These are phyloP conservation scores for Hippopotamyrus pictus DNA, from an alignment of 2,797 vertebrate species.

Conservation along the genomic window DNA sequence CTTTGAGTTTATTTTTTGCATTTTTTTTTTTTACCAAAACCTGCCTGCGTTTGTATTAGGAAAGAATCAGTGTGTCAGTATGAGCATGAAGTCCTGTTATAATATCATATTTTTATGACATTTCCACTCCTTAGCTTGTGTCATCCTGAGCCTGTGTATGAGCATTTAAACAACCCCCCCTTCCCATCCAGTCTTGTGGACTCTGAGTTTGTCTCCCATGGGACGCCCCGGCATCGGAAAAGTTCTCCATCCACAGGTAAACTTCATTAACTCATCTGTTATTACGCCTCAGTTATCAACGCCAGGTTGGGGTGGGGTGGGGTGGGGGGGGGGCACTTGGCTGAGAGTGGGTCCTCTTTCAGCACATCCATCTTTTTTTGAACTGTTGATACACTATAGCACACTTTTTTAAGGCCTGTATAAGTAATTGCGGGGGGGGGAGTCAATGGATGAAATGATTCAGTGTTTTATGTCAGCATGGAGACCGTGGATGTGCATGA, in stretches of 20 bases:
- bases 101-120: background rate
- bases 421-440: slow-evolving; percentile 23
- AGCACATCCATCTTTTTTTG: slow-evolving; percentile 29
- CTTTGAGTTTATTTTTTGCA: background rate
- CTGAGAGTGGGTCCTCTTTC: slow-evolving; percentile 35
- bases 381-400: slow-evolving; percentile 25
- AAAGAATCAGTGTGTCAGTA: background rate
- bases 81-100: background rate
- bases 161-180: background rate
- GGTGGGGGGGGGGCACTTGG: slow-evolving; percentile 34
- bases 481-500: background rate
- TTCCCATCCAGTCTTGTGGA: background rate
- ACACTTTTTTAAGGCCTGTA: slow-evolving; percentile 30
- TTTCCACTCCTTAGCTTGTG: background rate
- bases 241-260: background rate
- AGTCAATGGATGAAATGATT: background rate
- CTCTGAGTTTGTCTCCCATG: background rate
- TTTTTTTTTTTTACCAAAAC: background rate
- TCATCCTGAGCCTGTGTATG: background rate
- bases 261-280: background rate
- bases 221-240: background rate
- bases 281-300: background rate
- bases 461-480: background rate
- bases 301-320: background rate
- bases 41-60: background rate